Evolutionary conservation across 1,140 invertebrate species (phyloP), one percentile per base, ranked within the genome.

Genomic region (Drosophila leontia): DNA sequence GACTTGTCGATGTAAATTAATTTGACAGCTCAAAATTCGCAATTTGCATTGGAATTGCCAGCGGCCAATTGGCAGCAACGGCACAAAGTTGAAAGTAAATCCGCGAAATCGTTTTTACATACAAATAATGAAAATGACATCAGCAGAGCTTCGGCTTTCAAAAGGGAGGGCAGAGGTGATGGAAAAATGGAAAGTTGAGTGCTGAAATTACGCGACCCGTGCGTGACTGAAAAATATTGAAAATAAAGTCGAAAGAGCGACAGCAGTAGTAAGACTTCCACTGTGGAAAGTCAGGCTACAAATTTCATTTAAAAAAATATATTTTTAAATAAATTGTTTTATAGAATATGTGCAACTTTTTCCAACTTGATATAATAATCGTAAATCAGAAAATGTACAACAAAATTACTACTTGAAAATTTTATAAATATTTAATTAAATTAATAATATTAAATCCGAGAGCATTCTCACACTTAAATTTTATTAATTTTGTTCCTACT

Each of bases 81-180:
- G 17, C 29, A 44, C 45, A 55, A 82, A 68, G 64, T 69, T 64
- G 44, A 75, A 82, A 83, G 71, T 67, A 80, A 86, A 87, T 76
- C 70, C 67, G 59, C 57, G 45, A 64, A 87, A 87, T 88, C 75
- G 71, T 53, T 83, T 87, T 72, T 77, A 87, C 75, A 44, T 70
- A 45, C 71, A 88, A 88, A 80, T 87, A 80, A 87, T 87, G 76
- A 80, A 82, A 82, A 82, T 74, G 58, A 63, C 67, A 67, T 71
- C 63, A 76, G 44, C 60, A 57, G 65, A 23, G 32, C 13, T 53
- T 64, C 55, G 59, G 55, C 32, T 45, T 44, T 70, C 47, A 39
- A 39, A 39, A 26, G 39, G 29, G 1, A 50, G 50, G 44, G 13
- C 9, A 23, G 12, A 23, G n/a, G 13, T n/a, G 26, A 51, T 19